Evolutionary conservation across 2,888 invertebrate species (phyloP).

Genomic region (Nomada hirtipes): DNA sequence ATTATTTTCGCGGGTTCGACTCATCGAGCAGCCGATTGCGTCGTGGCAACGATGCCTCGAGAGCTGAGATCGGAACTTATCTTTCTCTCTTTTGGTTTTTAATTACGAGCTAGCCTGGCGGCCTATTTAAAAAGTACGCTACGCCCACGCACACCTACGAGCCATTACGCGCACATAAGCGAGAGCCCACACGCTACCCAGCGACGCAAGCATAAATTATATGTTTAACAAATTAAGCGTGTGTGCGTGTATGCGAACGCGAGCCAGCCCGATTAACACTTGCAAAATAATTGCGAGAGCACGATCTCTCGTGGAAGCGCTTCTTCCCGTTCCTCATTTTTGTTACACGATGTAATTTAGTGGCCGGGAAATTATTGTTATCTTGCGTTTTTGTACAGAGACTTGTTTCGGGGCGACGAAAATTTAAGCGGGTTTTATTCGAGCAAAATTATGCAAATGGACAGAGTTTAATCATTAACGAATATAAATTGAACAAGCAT

Average conservation of each 20-base stretch:
- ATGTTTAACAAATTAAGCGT: slow-evolving; percentile 45
- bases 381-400: too few species aligned
- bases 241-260: slow-evolving; percentile 1
- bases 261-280: slow-evolving; percentile 36
- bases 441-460: too few species aligned
- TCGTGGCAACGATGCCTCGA: slow-evolving; percentile 30
- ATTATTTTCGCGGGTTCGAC: too few species aligned
- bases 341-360: too few species aligned
- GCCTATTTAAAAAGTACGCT: slow-evolving; percentile 56
- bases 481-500: too few species aligned
- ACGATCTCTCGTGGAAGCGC: not conserved
- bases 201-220: slow-evolving; percentile 62
- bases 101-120: slow-evolving; percentile 55
- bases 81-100: slow-evolving; percentile 51
- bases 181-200: slow-evolving; percentile 54
- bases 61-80: slow-evolving; percentile 58
- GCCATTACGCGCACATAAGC: slow-evolving; percentile 36
- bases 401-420: too few species aligned
- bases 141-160: slow-evolving; percentile 70
- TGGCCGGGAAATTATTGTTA: too few species aligned
- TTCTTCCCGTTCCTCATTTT: not conserved
- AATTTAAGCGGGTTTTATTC: too few species aligned
- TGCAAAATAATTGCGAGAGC: slow-evolving; percentile 48
- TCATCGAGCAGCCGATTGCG: slow-evolving; percentile 7
- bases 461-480: too few species aligned